phyloP scores from a whole-genome alignment of 2,113 vertebrate genomes.

The Meles meles region DNA sequence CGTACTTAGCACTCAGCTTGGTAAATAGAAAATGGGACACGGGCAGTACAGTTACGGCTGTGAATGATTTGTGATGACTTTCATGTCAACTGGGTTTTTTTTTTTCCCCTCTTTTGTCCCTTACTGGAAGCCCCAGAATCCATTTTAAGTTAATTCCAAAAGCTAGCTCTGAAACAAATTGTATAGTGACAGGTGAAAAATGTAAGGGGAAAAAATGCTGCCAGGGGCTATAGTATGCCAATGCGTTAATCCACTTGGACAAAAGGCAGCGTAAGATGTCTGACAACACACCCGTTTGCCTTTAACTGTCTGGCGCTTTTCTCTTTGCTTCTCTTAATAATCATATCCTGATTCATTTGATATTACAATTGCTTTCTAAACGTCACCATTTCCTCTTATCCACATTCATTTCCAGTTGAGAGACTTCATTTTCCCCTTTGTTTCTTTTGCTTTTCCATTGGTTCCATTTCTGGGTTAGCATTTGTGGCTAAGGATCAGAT shows the following conservation, averaged over 20 bases:
- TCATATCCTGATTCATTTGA: neutral
- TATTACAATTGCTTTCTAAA: neutral
- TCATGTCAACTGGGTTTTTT: neutral
- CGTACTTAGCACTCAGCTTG: constrained; percentile 35
- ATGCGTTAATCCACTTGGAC: constrained; percentile 34
- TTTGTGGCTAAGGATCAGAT: constrained; percentile 25
- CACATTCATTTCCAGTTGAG: neutral
- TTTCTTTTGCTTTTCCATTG: neutral
- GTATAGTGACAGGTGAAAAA: constrained; percentile 62
- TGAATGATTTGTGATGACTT: constrained; percentile 51
- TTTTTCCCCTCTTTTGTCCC: neutral
- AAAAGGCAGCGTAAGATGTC: neutral
- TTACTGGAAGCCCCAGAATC: constrained; percentile 41
- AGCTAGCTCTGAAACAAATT: constrained; percentile 61
- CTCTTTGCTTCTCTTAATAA: neutral
- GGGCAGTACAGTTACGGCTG: neutral
- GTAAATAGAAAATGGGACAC: constrained; percentile 57
- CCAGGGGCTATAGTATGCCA: neutral
- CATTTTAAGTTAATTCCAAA: constrained; percentile 66
- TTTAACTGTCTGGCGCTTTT: neutral
- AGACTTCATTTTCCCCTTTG: neutral
- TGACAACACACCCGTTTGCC: neutral
- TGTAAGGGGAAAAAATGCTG: constrained; percentile 40
- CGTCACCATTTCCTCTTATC: neutral
- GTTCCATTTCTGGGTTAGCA: neutral